Conservation (phyloP, 2,113 vertebrate genomes). For the Calonectris borealis region DNA sequence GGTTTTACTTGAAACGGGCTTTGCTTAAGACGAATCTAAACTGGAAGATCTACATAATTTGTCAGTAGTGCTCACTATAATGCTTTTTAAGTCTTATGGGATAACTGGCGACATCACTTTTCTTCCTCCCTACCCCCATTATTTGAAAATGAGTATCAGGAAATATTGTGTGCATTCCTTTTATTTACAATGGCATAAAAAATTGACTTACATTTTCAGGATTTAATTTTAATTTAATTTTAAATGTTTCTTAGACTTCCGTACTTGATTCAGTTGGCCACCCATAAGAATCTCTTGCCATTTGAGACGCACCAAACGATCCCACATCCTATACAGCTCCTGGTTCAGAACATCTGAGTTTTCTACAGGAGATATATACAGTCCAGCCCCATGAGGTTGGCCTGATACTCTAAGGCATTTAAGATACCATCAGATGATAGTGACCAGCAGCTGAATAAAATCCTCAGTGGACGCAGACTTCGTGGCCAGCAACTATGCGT, state of each 20-base stretch:
- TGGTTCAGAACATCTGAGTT: neutral
- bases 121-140: neutral
- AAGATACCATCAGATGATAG: neutral
- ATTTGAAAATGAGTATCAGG: neutral
- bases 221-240: too few species aligned
- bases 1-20: neutral
- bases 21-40: neutral
- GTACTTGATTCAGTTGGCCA: neutral
- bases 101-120: neutral
- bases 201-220: neutral
- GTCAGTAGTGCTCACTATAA: neutral
- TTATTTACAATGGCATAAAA: neutral
- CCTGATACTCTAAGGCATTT: neutral
- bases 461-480: neutral
- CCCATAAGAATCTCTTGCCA: neutral
- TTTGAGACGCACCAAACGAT: neutral
- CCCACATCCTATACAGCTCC: neutral
- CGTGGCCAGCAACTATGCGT: accelerated
- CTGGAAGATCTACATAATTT: neutral
- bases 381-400: neutral
- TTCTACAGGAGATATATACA: neutral
- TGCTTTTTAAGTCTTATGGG: neutral
- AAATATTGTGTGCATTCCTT: neutral
- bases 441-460: neutral
- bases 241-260: neutral